Conservation (phyloP, 2,113 vertebrate species). For the Cinclus cinclus region DNA sequence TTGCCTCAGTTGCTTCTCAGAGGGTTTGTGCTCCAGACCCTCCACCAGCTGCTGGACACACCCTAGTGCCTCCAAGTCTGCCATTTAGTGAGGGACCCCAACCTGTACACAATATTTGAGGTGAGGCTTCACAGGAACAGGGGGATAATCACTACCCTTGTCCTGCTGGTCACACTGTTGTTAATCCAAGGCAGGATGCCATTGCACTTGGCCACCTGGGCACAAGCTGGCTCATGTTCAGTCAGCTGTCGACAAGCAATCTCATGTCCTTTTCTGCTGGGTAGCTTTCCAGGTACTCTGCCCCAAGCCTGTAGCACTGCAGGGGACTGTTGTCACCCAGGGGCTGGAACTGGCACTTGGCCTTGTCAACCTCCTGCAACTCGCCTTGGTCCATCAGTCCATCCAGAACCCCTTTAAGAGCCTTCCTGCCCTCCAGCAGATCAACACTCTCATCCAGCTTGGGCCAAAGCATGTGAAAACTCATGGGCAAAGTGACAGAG, state of each 20-base stretch:
- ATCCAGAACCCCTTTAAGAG: not conserved
- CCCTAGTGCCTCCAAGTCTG: not conserved
- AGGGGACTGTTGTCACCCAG: not conserved
- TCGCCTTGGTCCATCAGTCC: not conserved
- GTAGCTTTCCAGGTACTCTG: not conserved
- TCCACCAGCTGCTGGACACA: not conserved
- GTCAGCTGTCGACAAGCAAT: accelerated
- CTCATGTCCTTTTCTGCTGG: not conserved
- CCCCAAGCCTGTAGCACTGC: accelerated
- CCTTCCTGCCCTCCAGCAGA: not conserved
- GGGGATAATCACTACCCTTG: accelerated
- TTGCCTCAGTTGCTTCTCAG: not conserved
- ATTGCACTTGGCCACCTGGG: not conserved
- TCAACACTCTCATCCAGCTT: not conserved
- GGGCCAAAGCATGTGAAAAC: not conserved
- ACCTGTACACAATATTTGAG: not conserved
- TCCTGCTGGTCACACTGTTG: not conserved
- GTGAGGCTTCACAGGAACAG: too few relatives aligned
- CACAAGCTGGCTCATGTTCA: not conserved
- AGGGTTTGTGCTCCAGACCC: not conserved
- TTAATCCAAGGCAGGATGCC: not conserved
- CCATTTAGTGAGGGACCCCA: accelerated
- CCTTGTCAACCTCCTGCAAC: not conserved
- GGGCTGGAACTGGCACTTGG: not conserved
- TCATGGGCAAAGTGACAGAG: not conserved